Evolutionary conservation across 2,797 vertebrate species (phyloP).

Genomic region (Tragelaphus eurycerus): DNA sequence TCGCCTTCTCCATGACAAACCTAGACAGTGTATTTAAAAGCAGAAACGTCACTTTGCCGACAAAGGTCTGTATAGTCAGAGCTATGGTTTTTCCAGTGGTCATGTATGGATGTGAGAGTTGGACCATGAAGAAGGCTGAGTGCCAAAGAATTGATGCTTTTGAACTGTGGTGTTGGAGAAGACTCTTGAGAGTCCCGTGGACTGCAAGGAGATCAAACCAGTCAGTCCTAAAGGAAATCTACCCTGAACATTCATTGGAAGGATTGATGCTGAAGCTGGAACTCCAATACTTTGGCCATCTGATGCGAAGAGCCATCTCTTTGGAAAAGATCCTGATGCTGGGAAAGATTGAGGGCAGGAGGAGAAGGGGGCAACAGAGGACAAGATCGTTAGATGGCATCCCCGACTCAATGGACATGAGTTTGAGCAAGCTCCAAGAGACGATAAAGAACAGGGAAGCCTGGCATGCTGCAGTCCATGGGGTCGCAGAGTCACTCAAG

Average conservation of each 20-base stretch:
- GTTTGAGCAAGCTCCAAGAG: neutral
- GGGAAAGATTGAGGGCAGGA: neutral
- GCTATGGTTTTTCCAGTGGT: neutral
- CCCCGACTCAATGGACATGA: neutral
- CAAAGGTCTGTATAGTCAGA: neutral
- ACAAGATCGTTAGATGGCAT: neutral
- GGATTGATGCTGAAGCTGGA: neutral
- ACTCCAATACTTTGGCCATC: neutral
- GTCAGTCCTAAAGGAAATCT: neutral
- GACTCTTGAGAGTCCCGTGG: neutral
- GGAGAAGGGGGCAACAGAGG: neutral
- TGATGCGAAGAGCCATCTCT: fast-evolving
- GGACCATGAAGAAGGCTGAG: neutral
- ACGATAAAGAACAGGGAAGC: neutral
- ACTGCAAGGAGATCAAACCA: neutral
- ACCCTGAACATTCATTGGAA: neutral
- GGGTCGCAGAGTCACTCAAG: neutral
- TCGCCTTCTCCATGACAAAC: neutral
- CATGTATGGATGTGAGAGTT: neutral
- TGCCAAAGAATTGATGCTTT: neutral
- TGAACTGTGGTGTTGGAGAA: neutral
- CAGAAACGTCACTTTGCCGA: neutral
- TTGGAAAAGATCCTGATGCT: neutral
- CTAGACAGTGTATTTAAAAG: neutral
- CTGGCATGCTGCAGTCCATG: neutral